Evolutionary conservation across 2,797 vertebrate species (phyloP), one percentile per base, ranked within the genome.

Genomic region (Morus bassanus): DNA sequence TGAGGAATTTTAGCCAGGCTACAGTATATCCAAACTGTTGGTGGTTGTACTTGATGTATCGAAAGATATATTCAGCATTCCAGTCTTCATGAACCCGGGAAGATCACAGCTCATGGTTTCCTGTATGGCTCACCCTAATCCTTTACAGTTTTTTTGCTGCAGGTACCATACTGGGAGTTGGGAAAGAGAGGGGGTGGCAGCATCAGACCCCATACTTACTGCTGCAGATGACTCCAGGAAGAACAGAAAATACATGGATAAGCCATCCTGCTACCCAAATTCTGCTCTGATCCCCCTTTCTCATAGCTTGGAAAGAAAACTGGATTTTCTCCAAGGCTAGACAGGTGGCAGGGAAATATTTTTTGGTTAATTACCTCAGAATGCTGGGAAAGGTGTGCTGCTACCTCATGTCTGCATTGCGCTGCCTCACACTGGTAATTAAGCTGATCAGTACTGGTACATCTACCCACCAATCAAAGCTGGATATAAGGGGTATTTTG

Each of bases 361-460:
- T 97, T 96, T 97, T 97, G 96, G 95, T 96, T 97, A 97, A 96
- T 97, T 96, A 96, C 81, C 96, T 96, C 96, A 88, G 94, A 96
- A 95, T 90, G 95, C 95, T 97, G 96, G 93, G 96, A 96, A 97
- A 96, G 95, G 92, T 96, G 96, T 96, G 93, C 91, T 95, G 91
- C 94, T 97, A 96, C 93, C 94, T 96, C 95, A 95, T 96, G 96
- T 95, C 85, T 95, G 92, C 92, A 92, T 94, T 88, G 91, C 54
- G 39, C 91, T 95, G 82, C 96, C 92, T 97, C 96, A 96, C 93
- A 91, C 89, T 97, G 93, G 91, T 96, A 95, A 97, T 96, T 97
- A 95, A 93, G 89, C 96, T 94, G 87, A 96, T 96, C 96, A 97
- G 94, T 96, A 92, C 75, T 95, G 92, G 96, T 96, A 96, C 91